Evolutionary conservation across 2,888 invertebrate genomes (phyloP).

Genomic region (Napeogenes sylphis): DNA sequence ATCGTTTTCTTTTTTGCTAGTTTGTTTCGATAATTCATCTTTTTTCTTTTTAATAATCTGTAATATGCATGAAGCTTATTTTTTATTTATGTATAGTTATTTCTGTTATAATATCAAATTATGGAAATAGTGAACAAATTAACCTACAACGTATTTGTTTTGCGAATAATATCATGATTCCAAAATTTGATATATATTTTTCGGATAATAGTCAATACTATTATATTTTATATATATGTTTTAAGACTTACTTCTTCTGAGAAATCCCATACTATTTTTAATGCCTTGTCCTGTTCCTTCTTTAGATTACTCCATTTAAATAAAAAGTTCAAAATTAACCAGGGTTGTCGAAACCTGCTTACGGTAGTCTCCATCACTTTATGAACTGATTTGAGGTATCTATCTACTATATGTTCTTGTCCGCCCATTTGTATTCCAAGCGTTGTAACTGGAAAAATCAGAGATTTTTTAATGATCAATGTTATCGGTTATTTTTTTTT

Average conservation of each 20-base stretch:
- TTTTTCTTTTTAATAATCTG: slow-evolving; percentile 22
- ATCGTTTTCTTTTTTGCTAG: background rate
- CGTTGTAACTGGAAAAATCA: slow-evolving; percentile 15
- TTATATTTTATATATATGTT: background rate
- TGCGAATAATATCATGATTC: too few relatives aligned
- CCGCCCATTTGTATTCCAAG: slow-evolving; percentile 19
- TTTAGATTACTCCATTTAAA: slow-evolving; percentile 18
- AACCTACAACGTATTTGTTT: too few relatives aligned
- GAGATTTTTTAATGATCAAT: too few relatives aligned
- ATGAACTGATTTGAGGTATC: slow-evolving; percentile 16
- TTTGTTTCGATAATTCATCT: slow-evolving; percentile 11
- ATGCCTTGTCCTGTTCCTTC: slow-evolving; percentile 18
- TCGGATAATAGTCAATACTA: background rate
- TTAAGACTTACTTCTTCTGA: slow-evolving; percentile 17
- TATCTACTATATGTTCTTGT: slow-evolving; percentile 11
- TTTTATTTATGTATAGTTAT: too few relatives aligned
- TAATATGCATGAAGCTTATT: background rate
- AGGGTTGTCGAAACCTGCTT: slow-evolving; percentile 14
- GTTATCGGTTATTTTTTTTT: too few relatives aligned
- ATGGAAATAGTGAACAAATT: too few relatives aligned
- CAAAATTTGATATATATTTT: too few relatives aligned
- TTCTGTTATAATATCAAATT: too few relatives aligned
- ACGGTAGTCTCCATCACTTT: slow-evolving; percentile 16
- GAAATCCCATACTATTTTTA: slow-evolving; percentile 15
- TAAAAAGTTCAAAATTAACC: slow-evolving; percentile 17